phyloP scores from a whole-genome alignment of 2,797 vertebrate genomes.

The Numenius phaeopus region DNA sequence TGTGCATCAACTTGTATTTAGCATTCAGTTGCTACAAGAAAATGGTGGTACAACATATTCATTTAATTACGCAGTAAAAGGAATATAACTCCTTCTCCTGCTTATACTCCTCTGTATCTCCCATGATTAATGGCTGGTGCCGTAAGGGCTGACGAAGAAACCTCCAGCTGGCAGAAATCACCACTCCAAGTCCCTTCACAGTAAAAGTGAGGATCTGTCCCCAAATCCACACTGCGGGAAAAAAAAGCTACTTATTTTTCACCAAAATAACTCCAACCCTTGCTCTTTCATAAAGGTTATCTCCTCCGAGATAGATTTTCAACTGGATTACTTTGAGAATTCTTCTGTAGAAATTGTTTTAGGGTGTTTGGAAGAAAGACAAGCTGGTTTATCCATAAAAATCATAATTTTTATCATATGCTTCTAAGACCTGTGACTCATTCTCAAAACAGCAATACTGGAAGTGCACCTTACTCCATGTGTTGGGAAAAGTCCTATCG shows the following conservation, averaged over 20 bases:
- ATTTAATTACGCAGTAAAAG: neutral
- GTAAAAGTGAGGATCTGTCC: neutral
- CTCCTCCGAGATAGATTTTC: neutral
- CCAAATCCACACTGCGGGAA: neutral
- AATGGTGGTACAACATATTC: neutral
- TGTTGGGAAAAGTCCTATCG: neutral
- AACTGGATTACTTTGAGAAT: neutral
- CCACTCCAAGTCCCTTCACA: neutral
- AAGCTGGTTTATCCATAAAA: neutral
- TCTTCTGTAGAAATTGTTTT: neutral
- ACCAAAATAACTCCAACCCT: neutral
- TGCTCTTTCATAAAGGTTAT: neutral
- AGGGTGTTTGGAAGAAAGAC: neutral
- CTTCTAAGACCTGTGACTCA: neutral
- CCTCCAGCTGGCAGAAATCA: neutral
- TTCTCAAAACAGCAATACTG: neutral
- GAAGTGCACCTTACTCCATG: neutral
- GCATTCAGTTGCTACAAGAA: neutral
- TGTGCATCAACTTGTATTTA: neutral
- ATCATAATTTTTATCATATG: neutral
- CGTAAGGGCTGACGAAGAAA: fast-evolving
- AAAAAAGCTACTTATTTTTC: neutral
- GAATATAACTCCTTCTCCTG: neutral
- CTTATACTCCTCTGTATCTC: neutral
- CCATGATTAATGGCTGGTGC: neutral